Evolutionary conservation across 2,797 vertebrate genomes (phyloP), one percentile per base, ranked within the genome.

Genomic region (Distichodus sexfasciatus): DNA sequence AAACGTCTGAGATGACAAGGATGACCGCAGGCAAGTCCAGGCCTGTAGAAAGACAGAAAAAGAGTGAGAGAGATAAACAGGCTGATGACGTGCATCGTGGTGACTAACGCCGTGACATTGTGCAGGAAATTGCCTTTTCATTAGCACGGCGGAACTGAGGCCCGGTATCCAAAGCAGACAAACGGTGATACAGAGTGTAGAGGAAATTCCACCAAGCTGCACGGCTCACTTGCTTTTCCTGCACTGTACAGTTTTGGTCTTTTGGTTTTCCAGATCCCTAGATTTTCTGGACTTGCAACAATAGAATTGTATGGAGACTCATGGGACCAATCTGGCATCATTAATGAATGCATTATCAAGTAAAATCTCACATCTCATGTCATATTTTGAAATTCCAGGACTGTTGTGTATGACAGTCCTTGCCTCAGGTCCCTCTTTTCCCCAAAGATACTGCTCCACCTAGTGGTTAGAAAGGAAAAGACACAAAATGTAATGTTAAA

Each of bases 391-490:
- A 44, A 17, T 44, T 14, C 4, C n/a, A 3, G 2, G 15, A 44
- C 21, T 40, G 47, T 31, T 2, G 2, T 66, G 35, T 24, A 36
- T 12, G 36, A 14, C 35, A 51, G 21, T 17, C 33, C 31, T 38
- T 17, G 24, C 9, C 24, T 33, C 3, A 35, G 4, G 24, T 38
- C 2, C 26, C 3, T 23, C 7, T 46, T 36, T 75, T 19, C 61
- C 6, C 44, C 71, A 81, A 74, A 40, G 23, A n/a, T 64, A 74
- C 71, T 33, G 31, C 74, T 50, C 81, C 81, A 78, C 72, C 81
- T 83, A 74, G 81, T 81, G 81, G 79, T 59, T 0, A 57, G 31
- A 36, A 48, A 38, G 2, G 60, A 46, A 33, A 12, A 28, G 43
- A 35, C 63, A 72, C 6, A 19, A 10, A 7, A 40, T 24, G n/a